Base-by-base conservation (phyloP, 2,113 vertebrate genomes). In the Herpetotheres cachinnans region DNA sequence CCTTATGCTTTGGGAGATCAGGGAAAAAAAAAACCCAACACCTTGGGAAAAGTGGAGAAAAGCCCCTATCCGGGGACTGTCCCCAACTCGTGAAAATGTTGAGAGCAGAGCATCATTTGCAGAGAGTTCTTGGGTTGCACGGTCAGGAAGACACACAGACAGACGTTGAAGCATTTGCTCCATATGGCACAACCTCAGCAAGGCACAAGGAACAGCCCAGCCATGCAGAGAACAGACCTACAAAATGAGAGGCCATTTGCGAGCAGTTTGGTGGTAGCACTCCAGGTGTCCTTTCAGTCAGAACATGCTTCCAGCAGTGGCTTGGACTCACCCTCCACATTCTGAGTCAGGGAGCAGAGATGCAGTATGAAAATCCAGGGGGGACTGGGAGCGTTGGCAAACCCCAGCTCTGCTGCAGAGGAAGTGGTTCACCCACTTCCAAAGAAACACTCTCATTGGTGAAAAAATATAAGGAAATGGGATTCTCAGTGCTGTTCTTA, bases 221-320 rank as follows among this genome's bases (percentile, higher is more conserved):
- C 94, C 94, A 85, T 73, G 95, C 97, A 95, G 93, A 72, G 95
- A 97, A 89, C 86, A 97, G 97, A 95, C 93, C 95, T 97, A 87
- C 94, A 96, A 95, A 97, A 95, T 0, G 66, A 92, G 78, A 97
- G 73, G 89, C 93, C 1, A 0, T 93, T 97, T 95, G 86, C 0
- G 30, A 92, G 94, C 91, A 69, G 90, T 84, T 96, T 91, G 65
- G 89, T 97, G 90, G 94, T 95, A 92, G 86, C 86, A 29, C 94
- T 93, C 91, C 93, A 95, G 94, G 96, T 91, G 91, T 95, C 95
- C 91, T 94, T 97, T 86, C 91, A 86, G 91, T 76, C 49, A 69
- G 89, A 91, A 89, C 83, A 86, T 58, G 89, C 77, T 87, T 94
- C 94, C 94, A 95, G 93, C 89, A 91, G 78, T 61, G 86, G 83